These are phyloP conservation scores for Nemotelus nigrinus DNA, from an alignment of 2,888 invertebrate genomes.

Conservation along the genomic window DNA sequence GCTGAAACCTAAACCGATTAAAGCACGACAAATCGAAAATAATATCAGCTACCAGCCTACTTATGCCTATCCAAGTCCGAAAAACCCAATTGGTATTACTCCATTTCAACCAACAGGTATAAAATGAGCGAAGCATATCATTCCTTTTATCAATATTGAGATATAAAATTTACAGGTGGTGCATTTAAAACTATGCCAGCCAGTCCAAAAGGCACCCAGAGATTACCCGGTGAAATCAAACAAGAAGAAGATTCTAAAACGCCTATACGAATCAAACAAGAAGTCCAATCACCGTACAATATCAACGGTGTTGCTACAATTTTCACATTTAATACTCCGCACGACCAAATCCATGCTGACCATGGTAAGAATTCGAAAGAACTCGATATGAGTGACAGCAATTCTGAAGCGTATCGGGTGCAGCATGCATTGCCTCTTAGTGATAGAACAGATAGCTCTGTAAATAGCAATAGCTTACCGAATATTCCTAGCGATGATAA, in stretches of 20 bases:
- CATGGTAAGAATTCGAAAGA: slow-evolving; percentile 27
- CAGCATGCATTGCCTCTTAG: slow-evolving; percentile 23
- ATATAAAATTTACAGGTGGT: slow-evolving; percentile 69
- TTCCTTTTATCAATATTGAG: background rate
- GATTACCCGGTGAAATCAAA: slow-evolving; percentile 47
- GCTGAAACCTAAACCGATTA: slow-evolving; percentile 89
- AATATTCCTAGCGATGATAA: slow-evolving; percentile 28
- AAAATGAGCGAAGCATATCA: slow-evolving; percentile 38
- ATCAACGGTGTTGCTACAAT: slow-evolving; percentile 55
- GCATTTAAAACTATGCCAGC: slow-evolving; percentile 89
- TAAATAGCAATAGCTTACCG: slow-evolving; percentile 30
- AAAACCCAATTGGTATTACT: slow-evolving; percentile 84
- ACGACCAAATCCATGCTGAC: slow-evolving; percentile 48
- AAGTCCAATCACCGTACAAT: slow-evolving; percentile 62
- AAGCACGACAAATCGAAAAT: slow-evolving; percentile 72
- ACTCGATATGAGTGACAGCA: slow-evolving; percentile 38
- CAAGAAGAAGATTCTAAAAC: slow-evolving; percentile 48
- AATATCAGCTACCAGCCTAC: slow-evolving; percentile 64
- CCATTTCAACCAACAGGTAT: slow-evolving; percentile 86
- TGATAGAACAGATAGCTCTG: slow-evolving; percentile 16
- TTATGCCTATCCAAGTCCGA: slow-evolving; percentile 74
- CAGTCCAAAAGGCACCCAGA: slow-evolving; percentile 67
- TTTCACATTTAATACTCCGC: slow-evolving; percentile 64
- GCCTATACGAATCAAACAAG: slow-evolving; percentile 60
- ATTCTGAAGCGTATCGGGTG: slow-evolving; percentile 36